phyloP scores from a whole-genome alignment of 2,888 invertebrate species.

The Apocheima hispidaria region DNA sequence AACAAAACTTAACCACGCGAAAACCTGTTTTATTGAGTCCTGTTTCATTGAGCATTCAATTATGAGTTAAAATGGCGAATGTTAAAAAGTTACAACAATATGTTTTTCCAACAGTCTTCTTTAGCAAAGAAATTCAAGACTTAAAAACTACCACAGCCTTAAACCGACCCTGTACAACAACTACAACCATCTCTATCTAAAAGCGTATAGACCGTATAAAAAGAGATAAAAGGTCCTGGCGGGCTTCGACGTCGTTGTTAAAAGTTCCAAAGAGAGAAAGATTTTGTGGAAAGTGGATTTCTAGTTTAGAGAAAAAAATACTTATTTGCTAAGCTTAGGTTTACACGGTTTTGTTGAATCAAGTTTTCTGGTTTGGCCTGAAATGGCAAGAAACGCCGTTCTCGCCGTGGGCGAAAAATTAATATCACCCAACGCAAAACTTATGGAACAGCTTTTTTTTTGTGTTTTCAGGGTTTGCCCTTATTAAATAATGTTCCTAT shows the following conservation, averaged over 20 bases:
- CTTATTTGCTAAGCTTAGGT: constrained; percentile 4
- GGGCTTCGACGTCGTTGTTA: constrained; percentile 16
- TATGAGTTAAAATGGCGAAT: too few species aligned
- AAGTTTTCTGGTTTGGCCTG: constrained; percentile 5
- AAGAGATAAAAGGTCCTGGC: constrained; percentile 28
- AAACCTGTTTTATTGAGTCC: too few species aligned
- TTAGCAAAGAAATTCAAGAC: background rate
- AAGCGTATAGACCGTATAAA: constrained; percentile 23
- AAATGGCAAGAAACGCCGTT: too few species aligned
- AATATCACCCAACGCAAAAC: too few species aligned
- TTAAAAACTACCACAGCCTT: background rate
- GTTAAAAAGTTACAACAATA: too few species aligned
- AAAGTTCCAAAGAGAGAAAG: constrained; percentile 25
- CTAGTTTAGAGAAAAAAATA: constrained; percentile 8
- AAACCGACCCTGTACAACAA: constrained; percentile 6
- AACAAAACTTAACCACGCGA: too few species aligned
- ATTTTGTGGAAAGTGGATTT: constrained; percentile 21
- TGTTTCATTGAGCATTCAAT: too few species aligned
- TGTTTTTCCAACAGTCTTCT: background rate
- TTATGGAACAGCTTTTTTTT: too few species aligned
- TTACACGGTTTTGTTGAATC: background rate
- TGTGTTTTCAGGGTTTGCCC: too few species aligned
- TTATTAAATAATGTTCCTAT: too few species aligned
- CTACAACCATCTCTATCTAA: constrained; percentile 17
- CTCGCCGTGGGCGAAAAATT: too few species aligned